These are phyloP conservation scores for Eupeodes corollae DNA, from an alignment of 1,140 invertebrate genomes.

Conservation along the genomic window DNA sequence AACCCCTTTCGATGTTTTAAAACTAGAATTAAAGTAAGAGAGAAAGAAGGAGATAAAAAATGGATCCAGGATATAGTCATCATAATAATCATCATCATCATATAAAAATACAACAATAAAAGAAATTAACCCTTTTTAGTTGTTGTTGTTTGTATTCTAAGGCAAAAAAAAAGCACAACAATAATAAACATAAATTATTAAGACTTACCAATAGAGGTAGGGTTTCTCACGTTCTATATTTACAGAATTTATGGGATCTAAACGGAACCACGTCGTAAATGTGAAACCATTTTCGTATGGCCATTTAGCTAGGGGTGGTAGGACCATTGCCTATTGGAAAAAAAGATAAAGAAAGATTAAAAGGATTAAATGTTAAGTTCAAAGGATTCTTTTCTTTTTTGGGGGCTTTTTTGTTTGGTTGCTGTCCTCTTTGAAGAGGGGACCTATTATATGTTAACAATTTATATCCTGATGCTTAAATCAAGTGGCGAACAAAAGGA, in stretches of 20 bases:
- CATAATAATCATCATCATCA: not conserved
- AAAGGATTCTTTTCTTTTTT: not conserved
- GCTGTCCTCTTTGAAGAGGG: no score
- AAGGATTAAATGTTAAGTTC: slow-evolving; percentile 6
- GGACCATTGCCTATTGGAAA: slow-evolving; percentile 81
- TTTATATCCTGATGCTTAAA: no score
- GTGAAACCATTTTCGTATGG: slow-evolving; percentile 99
- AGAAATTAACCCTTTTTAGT: not conserved
- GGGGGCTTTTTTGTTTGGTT: no score
- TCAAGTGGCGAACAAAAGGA: no score
- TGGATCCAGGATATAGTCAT: not conserved
- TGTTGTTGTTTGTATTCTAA: not conserved
- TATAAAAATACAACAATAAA: not conserved
- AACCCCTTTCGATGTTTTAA: slow-evolving; percentile 96
- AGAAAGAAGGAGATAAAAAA: not conserved
- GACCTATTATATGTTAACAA: no score
- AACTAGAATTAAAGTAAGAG: slow-evolving; percentile 50
- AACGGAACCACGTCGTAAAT: slow-evolving; percentile 96
- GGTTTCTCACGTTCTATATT: slow-evolving; percentile 98
- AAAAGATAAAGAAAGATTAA: slow-evolving; percentile 3
- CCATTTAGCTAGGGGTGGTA: slow-evolving; percentile 94
- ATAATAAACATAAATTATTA: not conserved
- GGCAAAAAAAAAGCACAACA: not conserved
- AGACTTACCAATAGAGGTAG: slow-evolving; percentile 88
- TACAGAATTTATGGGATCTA: slow-evolving; percentile 97